Evolutionary conservation across 1,140 invertebrate genomes (phyloP), one percentile per base, ranked within the genome.

Genomic region (Bombus superbus): DNA sequence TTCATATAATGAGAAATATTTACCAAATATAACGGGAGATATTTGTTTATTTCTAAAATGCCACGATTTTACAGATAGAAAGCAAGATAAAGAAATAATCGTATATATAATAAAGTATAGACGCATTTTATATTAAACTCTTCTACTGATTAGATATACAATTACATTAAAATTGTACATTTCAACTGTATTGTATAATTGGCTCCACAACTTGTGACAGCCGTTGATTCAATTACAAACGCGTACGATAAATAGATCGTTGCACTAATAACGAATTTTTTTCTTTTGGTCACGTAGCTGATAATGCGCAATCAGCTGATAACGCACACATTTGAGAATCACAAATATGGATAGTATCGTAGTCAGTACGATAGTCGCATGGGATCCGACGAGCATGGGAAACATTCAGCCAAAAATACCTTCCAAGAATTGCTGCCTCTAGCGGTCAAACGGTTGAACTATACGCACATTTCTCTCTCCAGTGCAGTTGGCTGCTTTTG

Each of bases 11-110:
- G 10, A 59, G 11, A 76, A 73, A n/a, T 44, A 71, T 6, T 90
- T 76, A 94, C 93, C 79, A 3, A 94, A 88, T 69, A 94, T 91
- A 71, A 94, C 90, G 15, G 94, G 94, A 22, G 93, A 94, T 81
- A 87, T 72, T 81, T 92, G 87, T 77, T 86, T 91, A 4, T 77
- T 87, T 76, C 42, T 87, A 10, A 86, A 88, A 47, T 79, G 85
- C 89, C 89, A 88, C 28, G 76, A 62, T n/a, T 47, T 64, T 15
- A 53, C 86, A 28, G 62, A 40, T 77, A 47, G 38, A 35, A 84
- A 35, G 6, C 25, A 78, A 47, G n/a, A 83, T 28, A 64, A 86
- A n/a, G 83, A 80, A 66, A 84, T 15, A 10, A 88, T 77, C 40
- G 74, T 42, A 4, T 32, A 42, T 28, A 86, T 57, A 66, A 88